Evolutionary conservation across 1,140 invertebrate genomes (phyloP), one percentile per base, ranked within the genome.

Genomic region (Drosophila ficusphila): DNA sequence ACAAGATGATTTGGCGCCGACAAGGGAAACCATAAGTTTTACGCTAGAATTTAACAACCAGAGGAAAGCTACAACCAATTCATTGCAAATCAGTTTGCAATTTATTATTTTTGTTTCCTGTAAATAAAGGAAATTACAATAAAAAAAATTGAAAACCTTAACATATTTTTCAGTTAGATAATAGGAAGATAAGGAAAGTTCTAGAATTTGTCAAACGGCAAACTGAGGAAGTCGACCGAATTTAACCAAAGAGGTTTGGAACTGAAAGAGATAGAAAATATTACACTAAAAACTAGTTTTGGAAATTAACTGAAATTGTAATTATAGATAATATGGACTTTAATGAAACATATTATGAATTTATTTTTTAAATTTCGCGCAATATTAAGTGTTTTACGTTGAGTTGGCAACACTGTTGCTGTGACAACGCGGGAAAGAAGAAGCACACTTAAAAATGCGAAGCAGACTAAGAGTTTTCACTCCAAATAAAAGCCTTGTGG

Each of bases 61-160:
- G 49, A 71, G 61, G 75, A 76, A 64, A 79, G 81, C 81, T 85
- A 88, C 72, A 86, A 85, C 81, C 81, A 85, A 85, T 86, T 76
- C 23, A 76, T 86, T 85, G 81, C 81, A 76, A 86, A 74, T 60
- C 56, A 12, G 64, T 77, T 86, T 88, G 81, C 81, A 86, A 70
- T 81, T 86, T 77, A 86, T 81, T 81, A 81, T 73, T 86, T 86
- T 85, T 85, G 81, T 89, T 89, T 89, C 85, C 85, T 89, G 86
- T 89, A 89, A 89, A 89, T 89, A 85, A 89, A 89, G 76, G 85
- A 85, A 89, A 89, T 85, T 85, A 86, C 83, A 85, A 86, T 86
- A 86, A 86, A 86, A 44, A 44, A 62, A 23, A 65, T 42, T 16
- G 46, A 79, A 76, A 46, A 41, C 27, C 4, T 34, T 42, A 41